Evolutionary conservation across 1,140 invertebrate genomes (phyloP).

Genomic region (Caerostris extrusa): DNA sequence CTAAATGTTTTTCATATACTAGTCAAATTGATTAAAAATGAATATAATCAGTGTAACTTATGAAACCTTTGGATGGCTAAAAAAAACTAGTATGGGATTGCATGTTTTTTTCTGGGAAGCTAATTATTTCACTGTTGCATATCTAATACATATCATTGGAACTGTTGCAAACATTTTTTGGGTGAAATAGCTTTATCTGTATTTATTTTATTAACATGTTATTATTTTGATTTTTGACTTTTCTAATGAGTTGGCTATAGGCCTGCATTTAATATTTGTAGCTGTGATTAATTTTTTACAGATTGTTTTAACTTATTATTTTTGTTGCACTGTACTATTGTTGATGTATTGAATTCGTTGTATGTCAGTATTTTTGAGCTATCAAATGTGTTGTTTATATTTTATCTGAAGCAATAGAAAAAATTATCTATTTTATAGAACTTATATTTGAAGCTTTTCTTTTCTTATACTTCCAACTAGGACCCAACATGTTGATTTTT

Average conservation of each 20-base stretch:
- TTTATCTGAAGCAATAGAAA: neutral
- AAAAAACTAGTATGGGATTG: neutral
- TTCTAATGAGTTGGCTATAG: slow-evolving; percentile 6
- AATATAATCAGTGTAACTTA: slow-evolving; percentile 32
- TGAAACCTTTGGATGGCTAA: slow-evolving; percentile 29
- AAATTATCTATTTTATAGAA: slow-evolving; percentile 18
- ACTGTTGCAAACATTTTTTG: neutral
- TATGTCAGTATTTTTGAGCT: neutral
- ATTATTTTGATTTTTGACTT: slow-evolving; percentile 57
- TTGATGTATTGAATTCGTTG: neutral
- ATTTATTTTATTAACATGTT: slow-evolving; percentile 19
- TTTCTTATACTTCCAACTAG: slow-evolving; percentile 54
- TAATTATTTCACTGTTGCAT: slow-evolving; percentile 54
- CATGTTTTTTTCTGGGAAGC: slow-evolving; percentile 34
- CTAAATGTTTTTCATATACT: neutral
- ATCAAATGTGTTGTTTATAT: neutral
- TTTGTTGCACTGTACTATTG: neutral
- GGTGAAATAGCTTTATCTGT: neutral
- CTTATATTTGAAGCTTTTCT: slow-evolving; percentile 49
- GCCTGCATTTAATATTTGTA: neutral
- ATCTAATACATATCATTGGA: neutral
- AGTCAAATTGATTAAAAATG: neutral
- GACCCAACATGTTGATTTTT: slow-evolving; percentile 40
- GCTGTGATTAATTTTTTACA: neutral
- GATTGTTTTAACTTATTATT: neutral